These are phyloP conservation scores for Otolemur garnettii DNA, from an alignment of 2,113 vertebrate genomes.

Conservation along the genomic window DNA sequence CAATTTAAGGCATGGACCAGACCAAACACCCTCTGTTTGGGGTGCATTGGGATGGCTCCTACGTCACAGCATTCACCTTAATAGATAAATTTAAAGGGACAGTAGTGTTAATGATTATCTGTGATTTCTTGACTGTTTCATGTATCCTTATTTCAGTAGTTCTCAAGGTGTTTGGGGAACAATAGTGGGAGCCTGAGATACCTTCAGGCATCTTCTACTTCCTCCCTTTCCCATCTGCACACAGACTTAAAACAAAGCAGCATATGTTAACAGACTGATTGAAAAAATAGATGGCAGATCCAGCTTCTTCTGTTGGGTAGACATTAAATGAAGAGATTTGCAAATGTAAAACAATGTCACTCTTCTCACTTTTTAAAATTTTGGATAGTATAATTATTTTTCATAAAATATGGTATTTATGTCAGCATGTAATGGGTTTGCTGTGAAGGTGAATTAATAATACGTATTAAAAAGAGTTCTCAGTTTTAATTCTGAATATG, in stretches of 20 bases:
- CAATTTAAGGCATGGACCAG: background rate
- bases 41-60: background rate
- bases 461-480: background rate
- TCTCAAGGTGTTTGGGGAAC: background rate
- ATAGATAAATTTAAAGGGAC: background rate
- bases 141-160: background rate
- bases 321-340: background rate
- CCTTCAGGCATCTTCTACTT: background rate
- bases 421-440: background rate
- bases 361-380: background rate
- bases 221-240: background rate
- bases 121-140: too few species aligned
- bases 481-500: background rate
- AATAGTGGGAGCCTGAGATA: background rate
- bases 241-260: background rate
- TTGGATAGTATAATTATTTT: background rate
- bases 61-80: background rate
- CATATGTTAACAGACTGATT: background rate
- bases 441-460: background rate
- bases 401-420: background rate
- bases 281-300: background rate
- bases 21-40: background rate
- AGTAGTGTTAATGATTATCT: background rate
- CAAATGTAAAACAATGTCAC: background rate
- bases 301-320: background rate